phyloP scores from a whole-genome alignment of 2,797 vertebrate genomes.

The Choloepus didactylus region DNA sequence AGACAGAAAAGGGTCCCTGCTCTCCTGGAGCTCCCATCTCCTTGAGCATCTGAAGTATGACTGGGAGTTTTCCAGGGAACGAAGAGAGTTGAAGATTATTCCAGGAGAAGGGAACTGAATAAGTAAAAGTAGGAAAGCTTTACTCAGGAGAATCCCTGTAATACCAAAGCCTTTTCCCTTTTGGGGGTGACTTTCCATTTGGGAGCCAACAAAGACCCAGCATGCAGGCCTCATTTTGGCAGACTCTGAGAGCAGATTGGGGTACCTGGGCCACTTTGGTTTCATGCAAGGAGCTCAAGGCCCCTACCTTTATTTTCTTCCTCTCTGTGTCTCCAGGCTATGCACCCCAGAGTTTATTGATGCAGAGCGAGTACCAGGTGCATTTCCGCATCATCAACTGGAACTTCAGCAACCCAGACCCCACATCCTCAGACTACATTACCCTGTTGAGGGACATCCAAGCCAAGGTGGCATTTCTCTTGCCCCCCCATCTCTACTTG shows the following conservation, averaged over 20 bases:
- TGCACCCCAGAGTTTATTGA: not conserved
- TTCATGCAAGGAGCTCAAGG: not conserved
- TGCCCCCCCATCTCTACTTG: not conserved
- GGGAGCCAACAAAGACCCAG: not conserved
- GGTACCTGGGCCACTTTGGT: too few species aligned
- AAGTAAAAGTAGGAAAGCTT: not conserved
- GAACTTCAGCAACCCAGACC: conserved; percentile 38
- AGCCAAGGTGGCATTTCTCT: conserved; percentile 62
- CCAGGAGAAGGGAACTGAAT: not conserved
- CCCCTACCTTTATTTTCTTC: not conserved
- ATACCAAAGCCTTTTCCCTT: not conserved
- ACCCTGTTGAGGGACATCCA: conserved; percentile 54
- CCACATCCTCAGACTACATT: not conserved
- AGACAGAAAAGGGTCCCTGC: not conserved
- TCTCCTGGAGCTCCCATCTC: not conserved
- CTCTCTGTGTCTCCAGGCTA: conserved; percentile 47
- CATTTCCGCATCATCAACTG: conserved; percentile 72
- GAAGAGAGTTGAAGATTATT: not conserved
- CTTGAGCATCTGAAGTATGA: not conserved
- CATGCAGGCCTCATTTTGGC: not conserved
- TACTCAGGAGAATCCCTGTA: not conserved
- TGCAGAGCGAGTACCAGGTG: conserved; percentile 54
- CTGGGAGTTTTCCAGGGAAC: conserved; percentile 2
- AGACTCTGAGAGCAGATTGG: not conserved
- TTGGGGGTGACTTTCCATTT: not conserved